phyloP scores from a whole-genome alignment of 1,140 invertebrate species.

The Archegozetes longisetosus region DNA sequence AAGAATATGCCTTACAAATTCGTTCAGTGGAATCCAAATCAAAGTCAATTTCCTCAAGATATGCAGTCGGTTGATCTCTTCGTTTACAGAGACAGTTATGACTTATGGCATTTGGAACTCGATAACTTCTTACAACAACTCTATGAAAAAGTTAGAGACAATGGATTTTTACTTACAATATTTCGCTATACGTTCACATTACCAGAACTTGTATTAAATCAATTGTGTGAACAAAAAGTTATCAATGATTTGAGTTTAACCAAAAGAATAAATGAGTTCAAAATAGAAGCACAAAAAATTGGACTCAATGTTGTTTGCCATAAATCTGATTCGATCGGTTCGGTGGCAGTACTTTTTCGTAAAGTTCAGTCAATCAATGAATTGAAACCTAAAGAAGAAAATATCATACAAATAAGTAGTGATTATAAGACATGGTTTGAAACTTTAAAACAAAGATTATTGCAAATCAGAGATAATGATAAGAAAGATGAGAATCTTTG shows the following conservation, averaged over 20 bases:
- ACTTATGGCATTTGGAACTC: not conserved
- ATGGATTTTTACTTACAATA: not conserved
- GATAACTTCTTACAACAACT: not conserved
- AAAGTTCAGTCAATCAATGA: conserved; percentile 1
- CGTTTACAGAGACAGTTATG: not conserved
- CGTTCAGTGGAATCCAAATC: no score
- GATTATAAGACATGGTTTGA: conserved; percentile 55
- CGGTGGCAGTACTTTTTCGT: not conserved
- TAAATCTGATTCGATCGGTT: not conserved
- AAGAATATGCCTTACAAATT: not conserved
- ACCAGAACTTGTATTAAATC: not conserved
- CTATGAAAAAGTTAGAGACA: not conserved
- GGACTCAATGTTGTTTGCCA: conserved; percentile 2
- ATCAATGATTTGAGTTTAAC: not conserved
- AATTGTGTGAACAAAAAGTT: not conserved
- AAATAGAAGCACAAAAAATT: no score
- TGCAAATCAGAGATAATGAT: conserved; percentile 30
- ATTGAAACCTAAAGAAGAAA: no score
- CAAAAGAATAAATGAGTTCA: no score
- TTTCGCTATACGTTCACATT: not conserved
- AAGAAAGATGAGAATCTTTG: conserved; percentile 39
- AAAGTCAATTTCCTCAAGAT: not conserved
- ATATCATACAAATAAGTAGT: no score
- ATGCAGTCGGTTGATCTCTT: not conserved
- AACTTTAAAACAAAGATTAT: conserved; percentile 23